phyloP scores from a whole-genome alignment of 2,888 invertebrate species.

The Nasonovia ribisnigri region DNA sequence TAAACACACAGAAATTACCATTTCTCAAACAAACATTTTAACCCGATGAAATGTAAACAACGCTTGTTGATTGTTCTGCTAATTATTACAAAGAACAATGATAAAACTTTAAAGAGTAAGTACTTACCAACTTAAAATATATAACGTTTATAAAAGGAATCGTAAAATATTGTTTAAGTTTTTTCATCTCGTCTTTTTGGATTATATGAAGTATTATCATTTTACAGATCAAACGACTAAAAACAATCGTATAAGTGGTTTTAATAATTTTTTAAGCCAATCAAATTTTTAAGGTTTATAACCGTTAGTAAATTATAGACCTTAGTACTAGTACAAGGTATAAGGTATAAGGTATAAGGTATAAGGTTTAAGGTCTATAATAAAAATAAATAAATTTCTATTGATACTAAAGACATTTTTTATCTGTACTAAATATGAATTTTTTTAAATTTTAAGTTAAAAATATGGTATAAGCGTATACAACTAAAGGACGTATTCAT shows the following conservation, averaged over 20 bases:
- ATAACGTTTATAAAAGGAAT: constrained; percentile 15
- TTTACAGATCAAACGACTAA: neutral
- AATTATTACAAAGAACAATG: constrained; percentile 11
- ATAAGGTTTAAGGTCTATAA: no score
- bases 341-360: no score
- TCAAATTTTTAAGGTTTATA: neutral
- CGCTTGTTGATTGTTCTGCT: neutral
- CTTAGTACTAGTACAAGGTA: no score
- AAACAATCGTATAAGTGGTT: neutral
- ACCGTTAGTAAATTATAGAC: neutral
- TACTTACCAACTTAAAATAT: constrained; percentile 25
- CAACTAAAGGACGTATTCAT: neutral
- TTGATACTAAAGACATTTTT: neutral
- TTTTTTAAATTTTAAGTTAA: neutral
- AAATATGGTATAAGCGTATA: neutral
- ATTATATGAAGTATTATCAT: constrained; percentile 4
- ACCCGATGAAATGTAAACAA: constrained; percentile 12
- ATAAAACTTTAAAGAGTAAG: neutral
- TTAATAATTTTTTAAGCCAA: neutral
- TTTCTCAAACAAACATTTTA: neutral
- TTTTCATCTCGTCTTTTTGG: neutral
- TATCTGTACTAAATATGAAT: no score
- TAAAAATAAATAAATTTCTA: neutral
- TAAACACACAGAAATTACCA: neutral
- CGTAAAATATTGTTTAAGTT: neutral